These are phyloP conservation scores for Aricia artaxerxes DNA, from an alignment of 2,888 invertebrate species.

Conservation along the genomic window DNA sequence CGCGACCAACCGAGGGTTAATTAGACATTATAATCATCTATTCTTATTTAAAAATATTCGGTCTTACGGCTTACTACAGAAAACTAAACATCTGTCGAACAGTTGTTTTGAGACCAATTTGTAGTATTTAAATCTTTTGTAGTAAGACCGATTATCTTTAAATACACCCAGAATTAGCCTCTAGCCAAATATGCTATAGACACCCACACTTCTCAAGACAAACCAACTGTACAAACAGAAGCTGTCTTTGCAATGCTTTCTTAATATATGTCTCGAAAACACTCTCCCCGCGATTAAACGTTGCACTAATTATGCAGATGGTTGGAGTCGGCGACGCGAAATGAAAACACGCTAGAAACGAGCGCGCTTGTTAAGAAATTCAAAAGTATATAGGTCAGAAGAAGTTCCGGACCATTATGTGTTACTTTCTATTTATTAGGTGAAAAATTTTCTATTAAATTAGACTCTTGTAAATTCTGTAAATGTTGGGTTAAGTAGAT, in stretches of 20 bases:
- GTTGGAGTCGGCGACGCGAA: conserved; percentile 29
- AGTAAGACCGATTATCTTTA: too few species aligned
- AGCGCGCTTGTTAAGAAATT: conserved; percentile 34
- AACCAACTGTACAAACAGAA: not conserved
- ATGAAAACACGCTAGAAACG: conserved; percentile 31
- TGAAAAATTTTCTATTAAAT: conserved; percentile 28
- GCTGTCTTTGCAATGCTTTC: conserved; percentile 3
- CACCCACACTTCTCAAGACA: not conserved
- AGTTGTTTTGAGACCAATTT: too few species aligned
- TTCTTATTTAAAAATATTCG: too few species aligned
- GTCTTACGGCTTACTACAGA: too few species aligned
- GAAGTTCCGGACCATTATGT: conserved; percentile 31
- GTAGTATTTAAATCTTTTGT: too few species aligned
- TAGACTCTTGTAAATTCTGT: not conserved
- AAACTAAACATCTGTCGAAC: too few species aligned
- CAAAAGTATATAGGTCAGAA: conserved; percentile 34
- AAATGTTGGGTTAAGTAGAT: not conserved
- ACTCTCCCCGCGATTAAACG: conserved; percentile 25
- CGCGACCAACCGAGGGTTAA: too few species aligned
- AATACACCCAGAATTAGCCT: too few species aligned
- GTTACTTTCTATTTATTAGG: conserved; percentile 29
- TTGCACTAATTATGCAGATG: conserved; percentile 33
- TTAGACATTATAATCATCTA: too few species aligned
- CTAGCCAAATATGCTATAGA: too few species aligned
- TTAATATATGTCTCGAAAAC: conserved; percentile 19